Evolutionary conservation across 2,113 vertebrate species (phyloP).

Genomic region (Cottus gobio): DNA sequence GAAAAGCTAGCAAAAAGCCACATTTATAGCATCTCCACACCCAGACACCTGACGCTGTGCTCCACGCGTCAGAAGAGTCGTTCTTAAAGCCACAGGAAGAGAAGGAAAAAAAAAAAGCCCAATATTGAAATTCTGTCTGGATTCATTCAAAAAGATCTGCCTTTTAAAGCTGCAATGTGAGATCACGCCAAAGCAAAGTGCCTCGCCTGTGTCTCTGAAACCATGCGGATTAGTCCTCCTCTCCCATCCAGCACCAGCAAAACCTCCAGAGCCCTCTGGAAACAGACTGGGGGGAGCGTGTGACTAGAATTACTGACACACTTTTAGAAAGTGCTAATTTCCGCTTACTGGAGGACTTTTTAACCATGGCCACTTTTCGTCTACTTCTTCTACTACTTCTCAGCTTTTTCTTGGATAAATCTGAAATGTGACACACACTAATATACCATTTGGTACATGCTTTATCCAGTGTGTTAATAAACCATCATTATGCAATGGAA

Average conservation of each 20-base stretch:
- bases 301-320: constrained; percentile 75
- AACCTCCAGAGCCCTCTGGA: constrained; percentile 61
- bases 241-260: constrained; percentile 33
- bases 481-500: background rate
- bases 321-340: constrained; percentile 70
- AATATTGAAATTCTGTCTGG: background rate
- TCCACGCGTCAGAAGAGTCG: constrained; percentile 6
- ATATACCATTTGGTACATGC: background rate
- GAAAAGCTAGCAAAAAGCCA: constrained; percentile 18
- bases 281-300: constrained; percentile 50
- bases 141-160: constrained; percentile 32
- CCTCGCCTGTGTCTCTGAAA: constrained; percentile 33
- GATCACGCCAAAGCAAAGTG: constrained; percentile 42
- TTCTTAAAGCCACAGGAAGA: constrained; percentile 27
- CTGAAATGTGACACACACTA: too few species aligned
- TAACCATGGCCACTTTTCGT: constrained; percentile 36
- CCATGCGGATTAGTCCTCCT: constrained; percentile 57
- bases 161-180: constrained; percentile 18
- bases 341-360: constrained; percentile 52
- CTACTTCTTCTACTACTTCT: too few species aligned
- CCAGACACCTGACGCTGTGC: background rate
- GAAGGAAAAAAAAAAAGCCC: background rate
- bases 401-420: too few species aligned
- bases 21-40: constrained; percentile 6
- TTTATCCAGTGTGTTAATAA: background rate